Base-by-base conservation (phyloP, 2,888 invertebrate species). In the Strigamia crassipes region DNA sequence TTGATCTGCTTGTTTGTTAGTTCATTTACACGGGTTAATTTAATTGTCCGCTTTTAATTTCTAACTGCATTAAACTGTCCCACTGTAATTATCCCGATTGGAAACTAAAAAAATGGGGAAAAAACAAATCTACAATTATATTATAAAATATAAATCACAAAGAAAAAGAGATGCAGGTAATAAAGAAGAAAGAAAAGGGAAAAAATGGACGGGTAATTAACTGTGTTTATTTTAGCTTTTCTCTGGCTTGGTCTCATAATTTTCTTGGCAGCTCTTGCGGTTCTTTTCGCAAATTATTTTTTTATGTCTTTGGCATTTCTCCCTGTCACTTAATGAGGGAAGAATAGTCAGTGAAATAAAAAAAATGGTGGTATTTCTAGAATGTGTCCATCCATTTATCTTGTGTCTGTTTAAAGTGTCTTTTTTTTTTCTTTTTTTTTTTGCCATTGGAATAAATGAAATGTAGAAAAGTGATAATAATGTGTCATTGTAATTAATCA, bases 291-390 rank as follows among this genome's bases (percentile, higher is more conserved):
- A 27, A 31, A 66, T 23, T 23, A 66, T 66, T 66, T 66, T 61
- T 66, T 66, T 66, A 23, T 23, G 9, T 66, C 27, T 66, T 66
- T 66, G 66, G 66, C 66, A 66, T 66, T 66, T 66, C 66, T 66
- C 66, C 66, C 66, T 66, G 66, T 66, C 66, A 66, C 66, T 66
- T 66, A 66, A 66, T 66, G 66, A 66, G 66, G 66, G 15, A 66
- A 66, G 66, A 66, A 66, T 66, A 66, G 66, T 66, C 27, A 9
- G 66, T 15, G 66, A 27, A 66, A 66, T 66, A 66, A 66, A 66
- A 66, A 66, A 66, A n/a, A n/a, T n/a, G 51, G 27, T 15, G 27
- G 66, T 66, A 66, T 66, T 66, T 66, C 27, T 66, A 66, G 66
- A 66, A 66, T 66, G 66, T 66, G 66, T 66, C 66, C 66, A 66